Conservation (phyloP, 2,113 vertebrate species). For the Epinephelus cyanopodus region DNA sequence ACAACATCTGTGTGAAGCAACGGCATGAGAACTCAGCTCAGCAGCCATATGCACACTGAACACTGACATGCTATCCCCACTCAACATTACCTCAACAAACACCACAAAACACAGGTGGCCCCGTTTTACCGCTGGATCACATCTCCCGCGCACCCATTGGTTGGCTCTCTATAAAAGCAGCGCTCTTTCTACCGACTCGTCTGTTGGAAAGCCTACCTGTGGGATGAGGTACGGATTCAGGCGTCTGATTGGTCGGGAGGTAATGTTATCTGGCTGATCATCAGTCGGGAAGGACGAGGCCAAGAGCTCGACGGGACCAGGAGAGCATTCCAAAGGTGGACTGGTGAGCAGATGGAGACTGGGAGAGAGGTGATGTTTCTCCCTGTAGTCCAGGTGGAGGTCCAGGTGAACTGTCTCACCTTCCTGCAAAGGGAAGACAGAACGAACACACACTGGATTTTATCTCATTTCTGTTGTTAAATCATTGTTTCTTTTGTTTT, state of each 20-base stretch:
- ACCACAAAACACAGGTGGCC: slow-evolving; percentile 54
- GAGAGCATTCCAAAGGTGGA: slow-evolving; percentile 75
- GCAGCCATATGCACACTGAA: slow-evolving; percentile 16
- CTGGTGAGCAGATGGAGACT: slow-evolving; percentile 86
- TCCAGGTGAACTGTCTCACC: slow-evolving; percentile 52
- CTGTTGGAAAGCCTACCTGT: slow-evolving; percentile 85
- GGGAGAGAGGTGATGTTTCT: slow-evolving; percentile 55
- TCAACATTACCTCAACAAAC: slow-evolving; percentile 59
- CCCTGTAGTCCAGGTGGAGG: slow-evolving; percentile 38
- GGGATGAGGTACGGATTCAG: slow-evolving; percentile 82
- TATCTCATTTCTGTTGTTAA: neutral
- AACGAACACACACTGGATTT: neutral
- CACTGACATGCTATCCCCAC: slow-evolving; percentile 27
- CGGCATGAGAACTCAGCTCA: slow-evolving; percentile 9
- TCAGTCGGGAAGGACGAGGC: slow-evolving; percentile 80
- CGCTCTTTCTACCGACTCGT: slow-evolving; percentile 37
- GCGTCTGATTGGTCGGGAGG: slow-evolving; percentile 83
- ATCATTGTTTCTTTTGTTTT: neutral
- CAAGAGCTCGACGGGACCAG: slow-evolving; percentile 64
- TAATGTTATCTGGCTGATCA: slow-evolving; percentile 87
- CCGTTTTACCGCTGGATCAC: slow-evolving; percentile 45
- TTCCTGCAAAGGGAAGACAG: neutral
- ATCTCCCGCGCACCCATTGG: slow-evolving; percentile 62
- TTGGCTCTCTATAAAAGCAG: slow-evolving; percentile 80
- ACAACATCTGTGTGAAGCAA: slow-evolving; percentile 7